These are phyloP conservation scores for Lordiphosa collinella DNA, from an alignment of 1,140 invertebrate genomes.

Conservation along the genomic window DNA sequence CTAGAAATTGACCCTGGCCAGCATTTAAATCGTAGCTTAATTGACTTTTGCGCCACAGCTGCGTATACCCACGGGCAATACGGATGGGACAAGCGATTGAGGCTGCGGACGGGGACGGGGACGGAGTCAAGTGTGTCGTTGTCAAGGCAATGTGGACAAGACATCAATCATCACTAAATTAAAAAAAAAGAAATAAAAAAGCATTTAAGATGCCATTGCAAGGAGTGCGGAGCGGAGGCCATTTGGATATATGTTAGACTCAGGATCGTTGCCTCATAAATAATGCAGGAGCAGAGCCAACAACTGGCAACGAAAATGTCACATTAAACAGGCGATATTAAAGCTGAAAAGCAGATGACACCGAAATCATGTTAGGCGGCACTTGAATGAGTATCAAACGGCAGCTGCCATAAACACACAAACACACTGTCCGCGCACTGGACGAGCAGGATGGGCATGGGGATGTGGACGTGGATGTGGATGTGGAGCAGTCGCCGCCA, in stretches of 20 bases:
- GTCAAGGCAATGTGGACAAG: conserved; percentile 68
- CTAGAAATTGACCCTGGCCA: conserved; percentile 60
- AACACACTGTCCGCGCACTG: conserved; percentile 48
- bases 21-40: conserved; percentile 72
- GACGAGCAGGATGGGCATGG: conserved; percentile 6
- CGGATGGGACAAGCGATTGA: conserved; percentile 15
- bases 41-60: conserved; percentile 63
- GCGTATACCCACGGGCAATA: conserved; percentile 57
- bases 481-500: conserved; percentile 31
- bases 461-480: conserved; percentile 23
- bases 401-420: conserved; percentile 77
- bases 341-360: conserved; percentile 78
- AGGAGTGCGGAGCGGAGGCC: conserved; percentile 19
- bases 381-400: conserved; percentile 78
- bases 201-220: conserved; percentile 65
- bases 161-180: conserved; percentile 78
- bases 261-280: conserved; percentile 55
- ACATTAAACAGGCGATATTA: conserved; percentile 76
- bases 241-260: conserved; percentile 39
- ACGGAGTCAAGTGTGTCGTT: conserved; percentile 61
- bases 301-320: conserved; percentile 52
- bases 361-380: conserved; percentile 77
- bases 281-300: conserved; percentile 52
- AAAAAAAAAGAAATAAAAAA: conserved; percentile 65
- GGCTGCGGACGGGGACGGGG: conserved; percentile 6